Evolutionary conservation across 2,113 vertebrate genomes (phyloP).

Genomic region (Melanotaenia duboulayi): DNA sequence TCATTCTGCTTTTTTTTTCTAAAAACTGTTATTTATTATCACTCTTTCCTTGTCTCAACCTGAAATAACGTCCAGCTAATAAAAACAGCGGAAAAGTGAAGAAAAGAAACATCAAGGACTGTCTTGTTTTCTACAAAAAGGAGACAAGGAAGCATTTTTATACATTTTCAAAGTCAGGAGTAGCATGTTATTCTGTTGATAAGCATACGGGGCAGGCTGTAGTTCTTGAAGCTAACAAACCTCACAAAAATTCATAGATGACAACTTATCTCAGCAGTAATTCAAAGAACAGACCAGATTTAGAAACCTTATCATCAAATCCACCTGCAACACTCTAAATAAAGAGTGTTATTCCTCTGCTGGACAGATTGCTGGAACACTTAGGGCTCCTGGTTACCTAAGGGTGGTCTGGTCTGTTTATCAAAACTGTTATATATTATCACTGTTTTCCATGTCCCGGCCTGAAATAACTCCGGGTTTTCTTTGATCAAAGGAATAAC

Average conservation of each 20-base stretch:
- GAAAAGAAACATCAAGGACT: background rate
- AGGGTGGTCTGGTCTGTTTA: conserved; percentile 47
- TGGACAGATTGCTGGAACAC: conserved; percentile 9
- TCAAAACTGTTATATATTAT: conserved; percentile 38
- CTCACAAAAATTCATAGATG: conserved; percentile 22
- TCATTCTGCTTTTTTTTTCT: too few relatives aligned
- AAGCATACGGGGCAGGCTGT: conserved; percentile 19
- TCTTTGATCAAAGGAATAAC: conserved; percentile 21
- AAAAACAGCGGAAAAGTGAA: background rate
- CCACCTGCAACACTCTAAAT: conserved; percentile 52
- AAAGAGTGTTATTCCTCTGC: conserved; percentile 24
- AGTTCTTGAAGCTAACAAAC: conserved; percentile 27
- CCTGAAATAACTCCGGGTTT: conserved; percentile 27
- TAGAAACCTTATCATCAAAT: conserved; percentile 54
- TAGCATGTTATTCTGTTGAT: conserved; percentile 13
- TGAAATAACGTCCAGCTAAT: too few relatives aligned
- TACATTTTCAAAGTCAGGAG: conserved; percentile 5
- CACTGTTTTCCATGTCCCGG: conserved; percentile 34
- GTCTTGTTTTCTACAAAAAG: background rate
- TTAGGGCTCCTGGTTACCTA: conserved; percentile 23
- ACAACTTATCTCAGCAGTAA: conserved; percentile 46
- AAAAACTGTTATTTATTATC: too few relatives aligned
- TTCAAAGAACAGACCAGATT: conserved; percentile 44
- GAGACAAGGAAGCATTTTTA: background rate
- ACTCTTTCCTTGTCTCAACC: too few relatives aligned